Base-by-base conservation (phyloP, 2,113 vertebrate genomes). In the Jaculus jaculus region DNA sequence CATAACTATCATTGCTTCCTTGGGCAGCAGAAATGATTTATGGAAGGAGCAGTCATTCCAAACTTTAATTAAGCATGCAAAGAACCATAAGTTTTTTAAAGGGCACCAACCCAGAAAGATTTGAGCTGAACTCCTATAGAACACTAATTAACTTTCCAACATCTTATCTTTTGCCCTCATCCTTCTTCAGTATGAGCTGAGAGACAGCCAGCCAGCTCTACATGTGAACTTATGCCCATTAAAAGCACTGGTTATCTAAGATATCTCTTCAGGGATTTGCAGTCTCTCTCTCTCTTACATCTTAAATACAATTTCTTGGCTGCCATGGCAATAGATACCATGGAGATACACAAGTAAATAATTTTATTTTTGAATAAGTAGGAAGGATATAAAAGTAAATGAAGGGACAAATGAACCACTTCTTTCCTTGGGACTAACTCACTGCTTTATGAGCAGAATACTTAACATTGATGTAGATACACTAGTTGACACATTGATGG, bases 271-370 rank as follows among this genome's bases (percentile, higher is more conserved):
- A 42, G 72, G 17, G 23, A 3, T 21, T 65, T 85, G 34, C 24
- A 66, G 72, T 26, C 8, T 39, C n/a, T 47, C 12, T 58, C 12
- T 37, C 15, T 71, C 51, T 26, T 11, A 32, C n/a, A 23, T 91
- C 87, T 84, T 34, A 24, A 73, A 87, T 75, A 89, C 4, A 94
- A 23, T 63, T 11, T 72, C 47, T 87, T 91, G 63, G 87, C 77
- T 96, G 30, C 69, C 68, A 96, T 94, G 81, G 73, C 24, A 91
- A 95, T 96, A 58, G 74, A 20, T 93, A 94, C 84, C 68, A 95
- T 87, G 60, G 34, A 72, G 87, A 84, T 65, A 0, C 0, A 37
- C 51, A 84, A 23, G 91, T 94, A 91, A 92, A 84, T 34, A 85
- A 12, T 66, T 68, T 87, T 91, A 16, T 82, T 16, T 87, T 66